phyloP scores from a whole-genome alignment of 1,140 invertebrate species.

The Aphidius gifuensis region DNA sequence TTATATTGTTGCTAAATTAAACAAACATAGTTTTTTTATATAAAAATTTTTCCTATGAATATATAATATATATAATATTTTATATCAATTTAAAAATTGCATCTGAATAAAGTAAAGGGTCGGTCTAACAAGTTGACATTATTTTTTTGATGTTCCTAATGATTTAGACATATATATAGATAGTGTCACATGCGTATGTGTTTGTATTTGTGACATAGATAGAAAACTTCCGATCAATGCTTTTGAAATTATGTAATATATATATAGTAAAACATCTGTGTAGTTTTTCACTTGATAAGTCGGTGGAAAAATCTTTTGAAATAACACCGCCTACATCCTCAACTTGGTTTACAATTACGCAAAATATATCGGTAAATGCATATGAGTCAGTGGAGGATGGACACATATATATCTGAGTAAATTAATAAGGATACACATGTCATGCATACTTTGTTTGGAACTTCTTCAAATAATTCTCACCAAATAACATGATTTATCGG shows the following conservation, averaged over 20 bases:
- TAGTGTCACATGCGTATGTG: no score
- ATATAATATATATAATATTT: no score
- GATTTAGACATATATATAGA: no score
- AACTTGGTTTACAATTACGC: constrained; percentile 41
- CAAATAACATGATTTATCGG: background rate
- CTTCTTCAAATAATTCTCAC: constrained; percentile 1
- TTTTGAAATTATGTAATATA: no score
- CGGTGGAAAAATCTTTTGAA: constrained; percentile 20
- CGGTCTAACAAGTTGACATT: background rate
- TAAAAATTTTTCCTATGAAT: no score
- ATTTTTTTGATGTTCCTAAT: no score
- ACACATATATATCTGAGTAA: constrained; percentile 28
- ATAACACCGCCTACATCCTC: constrained; percentile 43
- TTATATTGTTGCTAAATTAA: background rate
- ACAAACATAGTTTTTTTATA: no score
- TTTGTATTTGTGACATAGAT: no score
- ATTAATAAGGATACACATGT: constrained; percentile 22
- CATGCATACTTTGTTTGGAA: constrained; percentile 7
- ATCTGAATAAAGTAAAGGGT: background rate
- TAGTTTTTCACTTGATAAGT: constrained; percentile 35
- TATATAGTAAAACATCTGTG: constrained; percentile 37
- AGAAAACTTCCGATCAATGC: no score
- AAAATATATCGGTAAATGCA: constrained; percentile 26
- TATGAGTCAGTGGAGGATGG: constrained; percentile 33
- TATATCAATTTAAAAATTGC: no score